Evolutionary conservation across 2,888 invertebrate genomes (phyloP).

Genomic region (Acanthoscelides obtectus): DNA sequence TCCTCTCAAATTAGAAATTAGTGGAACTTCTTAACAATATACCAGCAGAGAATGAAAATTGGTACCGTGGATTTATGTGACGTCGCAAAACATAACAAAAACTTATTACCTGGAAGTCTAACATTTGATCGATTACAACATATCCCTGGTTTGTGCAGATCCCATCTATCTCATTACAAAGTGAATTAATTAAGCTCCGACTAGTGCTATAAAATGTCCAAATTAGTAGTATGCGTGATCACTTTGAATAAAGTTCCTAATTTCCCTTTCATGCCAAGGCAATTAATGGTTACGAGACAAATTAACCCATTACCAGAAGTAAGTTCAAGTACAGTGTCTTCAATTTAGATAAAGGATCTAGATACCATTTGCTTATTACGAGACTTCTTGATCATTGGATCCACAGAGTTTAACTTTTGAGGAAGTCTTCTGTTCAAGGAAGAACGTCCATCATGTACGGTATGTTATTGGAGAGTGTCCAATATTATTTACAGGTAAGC

Average conservation of each 20-base stretch:
- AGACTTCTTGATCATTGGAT: neutral
- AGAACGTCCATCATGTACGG: slow-evolving; percentile 62
- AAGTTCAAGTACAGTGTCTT: neutral
- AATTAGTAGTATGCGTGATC: neutral
- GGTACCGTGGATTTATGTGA: too few species aligned
- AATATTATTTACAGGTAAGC: slow-evolving; percentile 74
- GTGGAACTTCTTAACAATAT: too few species aligned
- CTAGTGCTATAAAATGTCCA: neutral
- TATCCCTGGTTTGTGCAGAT: too few species aligned
- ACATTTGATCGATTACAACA: too few species aligned
- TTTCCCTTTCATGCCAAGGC: neutral
- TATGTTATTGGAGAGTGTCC: slow-evolving; percentile 78
- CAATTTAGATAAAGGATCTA: neutral
- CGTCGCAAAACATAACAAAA: too few species aligned
- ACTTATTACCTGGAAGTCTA: too few species aligned
- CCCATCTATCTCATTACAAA: too few species aligned
- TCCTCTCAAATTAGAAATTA: too few species aligned
- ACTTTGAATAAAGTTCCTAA: neutral
- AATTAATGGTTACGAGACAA: neutral
- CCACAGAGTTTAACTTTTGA: neutral
- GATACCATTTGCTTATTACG: neutral
- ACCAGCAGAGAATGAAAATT: too few species aligned
- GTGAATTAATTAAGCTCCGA: too few species aligned
- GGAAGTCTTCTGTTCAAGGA: neutral
- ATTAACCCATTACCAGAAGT: neutral